Base-by-base conservation (phyloP, 2,888 invertebrate genomes). In the Nycteola revayana region DNA sequence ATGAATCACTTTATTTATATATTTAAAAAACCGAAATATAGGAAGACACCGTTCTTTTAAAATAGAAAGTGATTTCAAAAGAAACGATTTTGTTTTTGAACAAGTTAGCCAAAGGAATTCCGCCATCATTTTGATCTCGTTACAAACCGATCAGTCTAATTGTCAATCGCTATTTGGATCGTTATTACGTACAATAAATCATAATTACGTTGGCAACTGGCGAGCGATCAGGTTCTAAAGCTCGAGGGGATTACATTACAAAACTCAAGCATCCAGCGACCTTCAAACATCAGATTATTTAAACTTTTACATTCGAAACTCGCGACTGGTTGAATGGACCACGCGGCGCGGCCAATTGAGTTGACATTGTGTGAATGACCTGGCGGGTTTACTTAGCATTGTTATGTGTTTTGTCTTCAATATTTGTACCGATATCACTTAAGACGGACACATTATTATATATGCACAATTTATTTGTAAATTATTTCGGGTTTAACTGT, bases 231-330 rank as follows among this genome's bases (percentile, higher is more conserved):
- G 50, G 63, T 66, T 62, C 59, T 64, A 70, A 72, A 72, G 69
- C 71, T 75, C 52, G 70, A 62, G 72, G 74, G 68, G 68, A 79
- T 77, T 71, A 66, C 51, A 67, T 83, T 82, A 69, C 82, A 77
- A 74, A 78, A 80, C 63, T 32, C 14, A 5, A 14, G 14, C 14
- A 14, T 14, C 14, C 4, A 22, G 21, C 60, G 73, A 75, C 82
- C 81, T 82, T 81, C 72, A 75, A 65, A 63, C 72, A 70, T 75
- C 74, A 71, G 71, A 78, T 76, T 74, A 78, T 71, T 70, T 70
- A 69, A 74, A 79, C 79, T 79, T 80, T 79, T 82, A 81, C 80
- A 74, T 75, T 77, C 53, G 57, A 62, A 57, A 61, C 50, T 59
- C 65, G 59, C 56, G 59, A 60, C 49, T 60, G 56, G 54, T 63